Base-by-base conservation (phyloP, 2,888 invertebrate species). In the Acronicta leporina region DNA sequence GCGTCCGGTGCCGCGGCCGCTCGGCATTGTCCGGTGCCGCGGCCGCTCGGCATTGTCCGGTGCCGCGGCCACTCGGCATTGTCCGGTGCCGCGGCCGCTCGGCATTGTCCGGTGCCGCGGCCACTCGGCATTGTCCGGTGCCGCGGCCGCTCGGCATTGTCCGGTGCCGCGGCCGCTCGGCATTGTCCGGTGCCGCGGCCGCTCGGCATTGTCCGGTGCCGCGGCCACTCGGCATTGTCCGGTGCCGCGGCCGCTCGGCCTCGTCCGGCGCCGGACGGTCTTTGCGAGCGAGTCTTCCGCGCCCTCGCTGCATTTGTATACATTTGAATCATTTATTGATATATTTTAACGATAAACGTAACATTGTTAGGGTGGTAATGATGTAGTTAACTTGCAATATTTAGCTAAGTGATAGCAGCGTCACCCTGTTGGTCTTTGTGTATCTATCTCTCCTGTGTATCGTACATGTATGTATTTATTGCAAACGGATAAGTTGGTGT, bases 321-420 rank as follows among this genome's bases (percentile, higher is more conserved):
- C 87, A 86, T 87, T 84, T 84, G 84, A 86, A 87, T 86, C 86
- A 86, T 87, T 77, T 84, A 82, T 86, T 81, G 79, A 85, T 87
- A 89, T 90, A 88, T 87, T 89, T 89, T 85, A 87, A 83, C 77
- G 80, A 83, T 87, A 77, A 77, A 78, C 77, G 71, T 77, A 84
- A 84, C 87, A 82, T 87, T 84, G 82, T 86, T 90, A 90, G 91
- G 85, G 88, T 88, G 90, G 90, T 89, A 88, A 78, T 90, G 84
- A 87, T 83, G 91, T 91, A 91, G 91, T 90, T n/a, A 83, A 89
- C 87, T 90, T 88, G 92, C 92, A 91, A 91, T 91, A 91, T 88
- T 89, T 91, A 91, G 91, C 87, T 87, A 85, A 88, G 91, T 83
- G 86, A 87, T 86, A 86, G 89, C 86, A 83, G 81, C 88, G 87